phyloP scores from a whole-genome alignment of 2,888 invertebrate genomes.

The Alitta virens region DNA sequence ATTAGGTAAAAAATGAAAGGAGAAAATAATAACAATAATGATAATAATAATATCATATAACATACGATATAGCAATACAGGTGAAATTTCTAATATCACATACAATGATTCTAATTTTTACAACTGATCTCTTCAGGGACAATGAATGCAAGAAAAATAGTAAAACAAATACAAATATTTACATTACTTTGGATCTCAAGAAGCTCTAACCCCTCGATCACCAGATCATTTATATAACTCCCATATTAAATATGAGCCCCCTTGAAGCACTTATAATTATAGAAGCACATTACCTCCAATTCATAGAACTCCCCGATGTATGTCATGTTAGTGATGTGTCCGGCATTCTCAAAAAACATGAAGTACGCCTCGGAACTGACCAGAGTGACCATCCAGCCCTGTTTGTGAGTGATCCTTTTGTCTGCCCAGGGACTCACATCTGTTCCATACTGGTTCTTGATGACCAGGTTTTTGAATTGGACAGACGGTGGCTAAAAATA shows the following conservation, averaged over 20 bases:
- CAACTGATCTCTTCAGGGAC: too few relatives aligned
- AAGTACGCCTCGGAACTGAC: slow-evolving; percentile 30
- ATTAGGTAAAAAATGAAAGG: too few relatives aligned
- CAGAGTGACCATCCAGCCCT: slow-evolving; percentile 41
- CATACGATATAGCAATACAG: too few relatives aligned
- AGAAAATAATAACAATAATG: too few relatives aligned
- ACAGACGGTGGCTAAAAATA: slow-evolving; percentile 33
- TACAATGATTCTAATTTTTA: too few relatives aligned
- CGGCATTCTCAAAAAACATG: slow-evolving; percentile 36
- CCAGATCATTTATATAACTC: too few relatives aligned
- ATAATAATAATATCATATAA: too few relatives aligned
- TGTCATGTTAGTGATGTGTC: slow-evolving; percentile 41
- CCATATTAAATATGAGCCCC: neutral
- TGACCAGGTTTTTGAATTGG: slow-evolving; percentile 29
- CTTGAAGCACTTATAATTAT: neutral
- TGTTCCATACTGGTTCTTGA: slow-evolving; percentile 34
- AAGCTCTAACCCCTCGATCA: too few relatives aligned
- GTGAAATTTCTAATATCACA: too few relatives aligned
- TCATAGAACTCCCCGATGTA: slow-evolving; percentile 34
- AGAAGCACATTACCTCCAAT: slow-evolving; percentile 24
- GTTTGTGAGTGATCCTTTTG: slow-evolving; percentile 40
- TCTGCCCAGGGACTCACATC: slow-evolving; percentile 20
- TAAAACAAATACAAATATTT: too few relatives aligned
- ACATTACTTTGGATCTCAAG: too few relatives aligned
- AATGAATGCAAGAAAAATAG: too few relatives aligned